Evolutionary conservation across 1,140 invertebrate species (phyloP).

Genomic region (Drosophila sechellia): DNA sequence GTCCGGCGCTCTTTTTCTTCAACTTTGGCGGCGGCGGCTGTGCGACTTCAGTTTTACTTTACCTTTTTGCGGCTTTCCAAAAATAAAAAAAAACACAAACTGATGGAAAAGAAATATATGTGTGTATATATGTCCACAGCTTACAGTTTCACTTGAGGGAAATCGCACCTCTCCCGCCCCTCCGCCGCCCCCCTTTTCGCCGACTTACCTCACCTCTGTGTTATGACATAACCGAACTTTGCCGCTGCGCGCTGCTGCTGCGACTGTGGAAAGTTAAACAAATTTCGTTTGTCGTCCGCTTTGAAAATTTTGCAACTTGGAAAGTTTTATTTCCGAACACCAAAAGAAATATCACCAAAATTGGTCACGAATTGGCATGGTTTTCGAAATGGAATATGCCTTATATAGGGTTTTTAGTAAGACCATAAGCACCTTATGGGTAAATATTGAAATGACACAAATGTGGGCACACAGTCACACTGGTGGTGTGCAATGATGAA

Average conservation of each 20-base stretch:
- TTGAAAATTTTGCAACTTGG: constrained; percentile 73
- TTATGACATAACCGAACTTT: constrained; percentile 68
- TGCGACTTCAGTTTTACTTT: constrained; percentile 40
- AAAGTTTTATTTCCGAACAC: constrained; percentile 60
- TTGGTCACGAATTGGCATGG: not conserved
- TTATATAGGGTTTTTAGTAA: not conserved
- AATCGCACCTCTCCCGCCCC: constrained; percentile 56
- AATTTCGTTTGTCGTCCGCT: constrained; percentile 68
- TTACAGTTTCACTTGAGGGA: constrained; percentile 80
- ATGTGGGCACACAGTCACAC: too few species aligned
- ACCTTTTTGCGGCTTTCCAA: constrained; percentile 69
- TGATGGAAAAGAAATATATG: constrained; percentile 15
- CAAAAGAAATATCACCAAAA: constrained; percentile 15
- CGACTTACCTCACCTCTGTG: constrained; percentile 52
- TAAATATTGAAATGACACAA: too few species aligned
- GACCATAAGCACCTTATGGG: not conserved
- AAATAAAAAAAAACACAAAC: constrained; percentile 43
- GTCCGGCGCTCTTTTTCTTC: constrained; percentile 27
- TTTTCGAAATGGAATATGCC: not conserved
- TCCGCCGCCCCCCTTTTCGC: constrained; percentile 2
- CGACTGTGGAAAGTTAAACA: constrained; percentile 76
- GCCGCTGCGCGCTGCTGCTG: constrained; percentile 21
- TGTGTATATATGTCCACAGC: constrained; percentile 50
- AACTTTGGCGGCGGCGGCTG: constrained; percentile 19
- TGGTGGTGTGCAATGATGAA: too few species aligned